These are phyloP conservation scores for Pelobates fuscus DNA, from an alignment of 2,113 vertebrate species.

Conservation along the genomic window DNA sequence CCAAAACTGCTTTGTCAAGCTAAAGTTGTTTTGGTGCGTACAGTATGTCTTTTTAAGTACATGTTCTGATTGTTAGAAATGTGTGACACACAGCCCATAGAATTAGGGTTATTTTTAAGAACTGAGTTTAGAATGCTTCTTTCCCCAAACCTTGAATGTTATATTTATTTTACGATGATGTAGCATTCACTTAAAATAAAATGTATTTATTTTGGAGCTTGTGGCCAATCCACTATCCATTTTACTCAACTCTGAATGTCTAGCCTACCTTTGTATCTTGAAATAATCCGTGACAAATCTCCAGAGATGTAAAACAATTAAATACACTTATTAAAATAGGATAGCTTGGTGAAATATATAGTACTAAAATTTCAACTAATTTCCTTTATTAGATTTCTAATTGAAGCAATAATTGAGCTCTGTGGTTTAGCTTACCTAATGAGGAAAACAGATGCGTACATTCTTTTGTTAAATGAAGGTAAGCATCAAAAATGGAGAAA, in stretches of 20 bases:
- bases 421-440: neutral
- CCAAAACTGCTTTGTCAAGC: too few species aligned
- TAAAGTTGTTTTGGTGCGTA: too few species aligned
- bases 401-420: constrained; percentile 6
- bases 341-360: neutral
- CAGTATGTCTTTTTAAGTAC: too few species aligned
- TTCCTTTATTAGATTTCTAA: constrained; percentile 1
- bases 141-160: too few species aligned
- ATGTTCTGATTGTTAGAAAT: too few species aligned
- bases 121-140: too few species aligned
- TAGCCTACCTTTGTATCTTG: neutral
- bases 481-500: neutral
- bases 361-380: neutral
- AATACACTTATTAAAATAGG: neutral
- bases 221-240: neutral
- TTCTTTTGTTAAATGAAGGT: constrained; percentile 1
- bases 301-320: neutral
- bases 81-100: too few species aligned
- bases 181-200: too few species aligned
- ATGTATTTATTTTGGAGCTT: neutral
- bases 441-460: neutral
- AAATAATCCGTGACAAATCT: neutral
- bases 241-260: neutral
- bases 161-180: too few species aligned
- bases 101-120: too few species aligned